Evolutionary conservation across 2,888 invertebrate genomes (phyloP), one percentile per base, ranked within the genome.

Genomic region (Erannis defoliaria): DNA sequence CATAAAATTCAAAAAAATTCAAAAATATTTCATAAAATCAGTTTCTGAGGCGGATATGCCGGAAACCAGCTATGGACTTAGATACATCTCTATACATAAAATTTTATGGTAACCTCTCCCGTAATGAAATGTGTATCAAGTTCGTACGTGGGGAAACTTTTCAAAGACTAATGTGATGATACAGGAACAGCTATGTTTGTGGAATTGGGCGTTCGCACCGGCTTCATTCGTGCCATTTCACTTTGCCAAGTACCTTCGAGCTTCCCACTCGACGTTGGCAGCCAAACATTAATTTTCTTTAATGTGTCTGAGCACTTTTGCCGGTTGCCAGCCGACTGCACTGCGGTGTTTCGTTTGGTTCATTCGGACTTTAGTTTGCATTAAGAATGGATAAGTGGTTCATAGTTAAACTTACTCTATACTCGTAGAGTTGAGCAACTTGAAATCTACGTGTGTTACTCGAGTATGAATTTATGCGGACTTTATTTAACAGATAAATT

Each of bases 221-320:
- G 81, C 78, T 86, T 87, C 86, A 88, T 88, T 83, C 88, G 82
- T 87, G 72, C 88, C 88, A 88, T 90, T 92, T 89, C 89, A 89
- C 89, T 88, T 88, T 86, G 88, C 90, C 88, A 90, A 86, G 88
- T 86, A 85, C 85, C 84, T 84, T 79, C 77, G 78, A 88, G 86
- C 86, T 83, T 82, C 77, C 84, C 80, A 85, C 88, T 90, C 89
- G 90, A 90, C 87, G 90, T 84, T 81, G 86, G 87, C 83, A 89
- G 88, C 88, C 86, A 89, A 90, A 90, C 93, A 92, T 92, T 92
- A 91, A 93, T 92, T 92, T 91, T 90, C 91, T 90, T 92, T 92
- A 92, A 93, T 91, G 92, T 91, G 90, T 88, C 89, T 90, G 90
- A 90, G 88, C 86, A 91, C 89, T 91, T 88, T 90, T 90, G 85